A percentile compares a stretch with the other conserved stretches of the same genome.
Conservation (phyloP, 2,888 invertebrate species). For the Glaucopsyche alexis region DNA sequence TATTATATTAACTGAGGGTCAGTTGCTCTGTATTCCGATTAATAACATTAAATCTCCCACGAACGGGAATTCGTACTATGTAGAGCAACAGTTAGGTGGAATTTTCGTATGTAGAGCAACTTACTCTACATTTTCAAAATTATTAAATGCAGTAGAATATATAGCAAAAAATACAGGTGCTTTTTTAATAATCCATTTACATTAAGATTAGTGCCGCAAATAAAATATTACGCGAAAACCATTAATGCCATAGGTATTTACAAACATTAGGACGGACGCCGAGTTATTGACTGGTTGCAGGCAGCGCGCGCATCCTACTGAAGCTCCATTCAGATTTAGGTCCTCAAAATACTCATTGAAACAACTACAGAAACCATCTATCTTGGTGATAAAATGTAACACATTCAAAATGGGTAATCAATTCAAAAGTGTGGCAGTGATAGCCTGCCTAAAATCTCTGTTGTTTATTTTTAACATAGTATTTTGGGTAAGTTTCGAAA, state of each 20-base stretch:
- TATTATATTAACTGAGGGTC: background rate
- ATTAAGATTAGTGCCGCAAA: no score
- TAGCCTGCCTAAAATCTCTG: conserved; percentile 88
- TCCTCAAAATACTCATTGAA: conserved; percentile 14
- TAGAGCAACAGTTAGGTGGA: background rate
- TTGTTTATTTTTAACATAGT: conserved; percentile 89
- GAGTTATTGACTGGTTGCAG: conserved; percentile 63
- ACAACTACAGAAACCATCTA: background rate
- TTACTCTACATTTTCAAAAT: background rate
- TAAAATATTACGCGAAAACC: no score
- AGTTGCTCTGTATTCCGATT: background rate
- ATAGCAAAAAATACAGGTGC: background rate
- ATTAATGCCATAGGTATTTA: conserved; percentile 43
- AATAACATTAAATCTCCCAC: background rate
- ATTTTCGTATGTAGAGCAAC: conserved; percentile 17
- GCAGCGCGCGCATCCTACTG: conserved; percentile 38
- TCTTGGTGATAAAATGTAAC: conserved; percentile 33
- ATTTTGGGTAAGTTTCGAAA: conserved; percentile 85
- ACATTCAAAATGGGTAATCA: conserved; percentile 82
- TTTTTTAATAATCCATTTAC: background rate
- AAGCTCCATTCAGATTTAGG: conserved; percentile 16
- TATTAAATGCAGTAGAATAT: background rate
- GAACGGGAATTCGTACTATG: conserved; percentile 4
- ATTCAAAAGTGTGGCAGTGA: conserved; percentile 85
- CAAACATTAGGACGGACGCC: conserved; percentile 54